These are phyloP conservation scores for Crioceris asparagi DNA, from an alignment of 2,888 invertebrate genomes.

Conservation along the genomic window DNA sequence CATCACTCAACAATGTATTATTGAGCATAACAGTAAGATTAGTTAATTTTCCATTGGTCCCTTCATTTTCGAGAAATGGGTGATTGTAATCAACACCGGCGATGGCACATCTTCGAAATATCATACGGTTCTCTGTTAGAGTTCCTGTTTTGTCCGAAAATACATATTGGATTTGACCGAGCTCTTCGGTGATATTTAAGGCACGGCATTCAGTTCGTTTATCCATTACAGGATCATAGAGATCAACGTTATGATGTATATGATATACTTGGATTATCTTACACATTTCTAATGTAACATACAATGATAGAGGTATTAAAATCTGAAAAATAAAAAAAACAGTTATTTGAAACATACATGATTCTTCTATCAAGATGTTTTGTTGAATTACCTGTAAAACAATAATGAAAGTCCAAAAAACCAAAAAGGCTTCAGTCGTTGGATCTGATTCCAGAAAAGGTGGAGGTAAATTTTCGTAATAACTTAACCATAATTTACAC, in stretches of 20 bases:
- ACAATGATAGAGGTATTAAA: slow-evolving; percentile 93
- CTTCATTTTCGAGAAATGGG: slow-evolving; percentile 57
- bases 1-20: slow-evolving; percentile 42
- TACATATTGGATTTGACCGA: slow-evolving; percentile 90
- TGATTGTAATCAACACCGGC: slow-evolving; percentile 85
- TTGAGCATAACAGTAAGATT: slow-evolving; percentile 41
- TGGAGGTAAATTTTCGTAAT: slow-evolving; percentile 45
- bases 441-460: slow-evolving; percentile 55
- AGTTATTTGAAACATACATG: too few species aligned
- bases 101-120: slow-evolving; percentile 84
- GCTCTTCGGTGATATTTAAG: slow-evolving; percentile 92
- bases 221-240: slow-evolving; percentile 76
- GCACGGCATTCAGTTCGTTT: slow-evolving; percentile 83
- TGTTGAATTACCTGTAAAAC: slow-evolving; percentile 82
- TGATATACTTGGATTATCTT: slow-evolving; percentile 93
- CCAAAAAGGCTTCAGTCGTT: slow-evolving; percentile 56
- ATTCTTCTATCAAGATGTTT: too few species aligned
- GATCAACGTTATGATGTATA: slow-evolving; percentile 79
- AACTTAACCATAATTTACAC: slow-evolving; percentile 74
- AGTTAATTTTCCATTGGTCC: slow-evolving; percentile 19
- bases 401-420: slow-evolving; percentile 94
- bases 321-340: slow-evolving; percentile 45
- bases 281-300: slow-evolving; percentile 94
- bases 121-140: slow-evolving; percentile 94
- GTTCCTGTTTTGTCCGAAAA: slow-evolving; percentile 97